A percentile compares a stretch with the other conserved stretches of the same genome.
Evolutionary conservation across 2,113 vertebrate species (phyloP).

Genomic region (Prolemur simus): DNA sequence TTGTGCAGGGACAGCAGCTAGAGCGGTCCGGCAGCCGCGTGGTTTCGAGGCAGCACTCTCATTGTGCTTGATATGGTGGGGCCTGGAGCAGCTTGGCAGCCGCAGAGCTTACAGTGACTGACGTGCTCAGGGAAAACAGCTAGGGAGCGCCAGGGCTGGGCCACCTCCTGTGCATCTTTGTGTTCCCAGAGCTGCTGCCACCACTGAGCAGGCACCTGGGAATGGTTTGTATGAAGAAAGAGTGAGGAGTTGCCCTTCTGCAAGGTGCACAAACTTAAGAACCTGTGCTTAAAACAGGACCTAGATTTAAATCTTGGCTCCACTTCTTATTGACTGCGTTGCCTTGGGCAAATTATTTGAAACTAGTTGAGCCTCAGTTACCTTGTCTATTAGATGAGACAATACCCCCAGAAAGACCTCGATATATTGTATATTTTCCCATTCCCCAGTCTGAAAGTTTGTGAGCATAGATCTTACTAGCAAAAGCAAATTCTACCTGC

Average conservation of each 20-base stretch:
- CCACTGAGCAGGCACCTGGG: neutral
- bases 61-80: neutral
- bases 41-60: neutral
- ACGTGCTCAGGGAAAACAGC: neutral
- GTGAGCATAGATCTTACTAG: neutral
- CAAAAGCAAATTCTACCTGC: neutral
- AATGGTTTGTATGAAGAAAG: neutral
- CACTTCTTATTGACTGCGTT: neutral
- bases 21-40: neutral
- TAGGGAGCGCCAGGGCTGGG: neutral
- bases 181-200: neutral
- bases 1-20: neutral
- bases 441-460: neutral
- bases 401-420: neutral
- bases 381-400: neutral
- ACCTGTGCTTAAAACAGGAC: neutral
- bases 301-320: neutral
- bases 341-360: neutral
- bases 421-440: neutral
- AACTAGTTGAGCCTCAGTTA: neutral
- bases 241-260: neutral
- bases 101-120: neutral
- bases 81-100: too few relatives aligned
- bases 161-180: neutral
- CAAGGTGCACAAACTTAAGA: neutral